Conservation (phyloP, 2,113 vertebrate species). For the Otus sunia region DNA sequence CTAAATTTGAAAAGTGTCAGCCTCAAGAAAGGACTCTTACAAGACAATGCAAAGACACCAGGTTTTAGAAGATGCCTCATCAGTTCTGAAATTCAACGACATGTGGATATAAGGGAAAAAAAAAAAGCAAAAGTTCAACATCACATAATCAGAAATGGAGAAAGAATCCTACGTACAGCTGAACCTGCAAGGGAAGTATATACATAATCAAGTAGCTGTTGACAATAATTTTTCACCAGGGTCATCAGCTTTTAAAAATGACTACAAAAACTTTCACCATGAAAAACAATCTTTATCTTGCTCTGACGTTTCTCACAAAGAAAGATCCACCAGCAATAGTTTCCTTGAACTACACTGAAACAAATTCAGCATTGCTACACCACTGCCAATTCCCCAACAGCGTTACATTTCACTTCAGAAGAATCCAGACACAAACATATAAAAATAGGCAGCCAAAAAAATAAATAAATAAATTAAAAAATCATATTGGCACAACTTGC, state of each 20-base stretch:
- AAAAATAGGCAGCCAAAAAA: background rate
- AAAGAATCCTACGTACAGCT: background rate
- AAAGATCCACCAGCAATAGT: background rate
- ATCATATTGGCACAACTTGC: background rate
- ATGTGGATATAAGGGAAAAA: background rate
- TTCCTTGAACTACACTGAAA: background rate
- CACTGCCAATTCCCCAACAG: background rate
- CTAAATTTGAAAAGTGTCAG: background rate
- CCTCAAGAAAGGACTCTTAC: background rate
- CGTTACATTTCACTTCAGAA: background rate
- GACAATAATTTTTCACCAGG: background rate
- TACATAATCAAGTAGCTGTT: background rate
- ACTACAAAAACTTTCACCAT: background rate
- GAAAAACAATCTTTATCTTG: background rate
- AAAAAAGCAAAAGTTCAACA: background rate
- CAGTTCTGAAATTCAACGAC: background rate
- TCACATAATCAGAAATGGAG: background rate
- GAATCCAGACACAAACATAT: slow-evolving; percentile 23
- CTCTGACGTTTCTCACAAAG: background rate
- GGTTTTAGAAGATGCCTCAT: background rate
- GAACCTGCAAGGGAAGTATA: background rate
- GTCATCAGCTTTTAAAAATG: background rate
- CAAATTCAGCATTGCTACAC: background rate
- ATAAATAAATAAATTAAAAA: no score
- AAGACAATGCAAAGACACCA: background rate